phyloP scores from a whole-genome alignment of 1,140 invertebrate genomes.

The Drosophila triauraria region DNA sequence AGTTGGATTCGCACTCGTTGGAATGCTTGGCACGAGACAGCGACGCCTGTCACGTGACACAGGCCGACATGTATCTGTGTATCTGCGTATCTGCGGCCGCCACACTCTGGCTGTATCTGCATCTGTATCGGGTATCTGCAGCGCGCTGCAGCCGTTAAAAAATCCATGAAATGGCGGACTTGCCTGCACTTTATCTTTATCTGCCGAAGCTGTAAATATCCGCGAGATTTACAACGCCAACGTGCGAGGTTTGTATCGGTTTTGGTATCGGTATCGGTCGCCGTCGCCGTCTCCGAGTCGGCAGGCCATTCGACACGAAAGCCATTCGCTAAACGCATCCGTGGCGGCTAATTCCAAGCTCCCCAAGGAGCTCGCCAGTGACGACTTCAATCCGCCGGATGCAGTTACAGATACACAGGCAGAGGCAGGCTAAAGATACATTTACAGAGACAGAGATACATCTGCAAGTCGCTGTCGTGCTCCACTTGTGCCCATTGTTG shows the following conservation, averaged over 20 bases:
- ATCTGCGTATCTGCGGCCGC: constrained; percentile 1
- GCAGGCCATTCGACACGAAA: constrained; percentile 53
- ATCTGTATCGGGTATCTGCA: constrained; percentile 31
- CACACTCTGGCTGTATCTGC: neutral
- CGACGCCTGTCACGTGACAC: constrained; percentile 50
- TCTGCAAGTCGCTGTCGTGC: constrained; percentile 42
- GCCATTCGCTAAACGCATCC: constrained; percentile 59
- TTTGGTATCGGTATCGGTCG: constrained; percentile 25
- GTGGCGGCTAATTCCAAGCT: constrained; percentile 52
- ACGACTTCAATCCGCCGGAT: constrained; percentile 8
- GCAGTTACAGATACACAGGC: constrained; percentile 6
- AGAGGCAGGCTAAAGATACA: no score
- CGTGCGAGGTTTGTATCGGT: constrained; percentile 24
- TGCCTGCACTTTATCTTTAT: constrained; percentile 63
- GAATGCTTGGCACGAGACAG: constrained; percentile 69
- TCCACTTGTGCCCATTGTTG: constrained; percentile 74
- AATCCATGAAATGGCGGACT: constrained; percentile 52
- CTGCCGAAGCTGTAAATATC: constrained; percentile 80
- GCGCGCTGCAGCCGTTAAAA: constrained; percentile 10
- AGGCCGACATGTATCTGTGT: constrained; percentile 32
- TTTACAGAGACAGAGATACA: neutral
- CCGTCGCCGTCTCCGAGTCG: neutral
- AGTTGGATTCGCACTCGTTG: constrained; percentile 6
- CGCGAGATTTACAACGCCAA: constrained; percentile 79
- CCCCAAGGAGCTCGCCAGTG: constrained; percentile 6